Evolutionary conservation across 2,888 invertebrate species (phyloP).

Genomic region (Sycophila texana): DNA sequence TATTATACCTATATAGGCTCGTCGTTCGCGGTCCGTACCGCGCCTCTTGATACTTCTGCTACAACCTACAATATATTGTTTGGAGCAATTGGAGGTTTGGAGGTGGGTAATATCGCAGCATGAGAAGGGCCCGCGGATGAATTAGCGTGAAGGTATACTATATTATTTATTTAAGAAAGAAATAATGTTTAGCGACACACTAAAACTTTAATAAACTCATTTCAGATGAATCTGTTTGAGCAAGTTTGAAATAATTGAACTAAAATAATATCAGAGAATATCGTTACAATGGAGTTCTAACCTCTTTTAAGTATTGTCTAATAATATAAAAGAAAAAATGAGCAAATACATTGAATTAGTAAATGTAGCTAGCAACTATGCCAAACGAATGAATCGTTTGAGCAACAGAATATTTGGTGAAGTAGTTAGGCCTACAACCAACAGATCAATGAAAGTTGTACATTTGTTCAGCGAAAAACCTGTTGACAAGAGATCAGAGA

Average conservation of each 20-base stretch:
- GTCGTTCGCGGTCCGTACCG: no score
- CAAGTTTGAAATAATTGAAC: background rate
- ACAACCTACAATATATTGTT: no score
- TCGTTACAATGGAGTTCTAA: background rate
- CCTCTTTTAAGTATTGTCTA: conserved; percentile 8
- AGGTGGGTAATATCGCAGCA: no score
- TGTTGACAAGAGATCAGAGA: conserved; percentile 82
- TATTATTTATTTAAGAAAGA: no score
- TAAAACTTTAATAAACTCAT: no score
- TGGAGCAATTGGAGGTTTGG: no score
- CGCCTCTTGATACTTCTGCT: no score
- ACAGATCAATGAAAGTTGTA: conserved; percentile 88
- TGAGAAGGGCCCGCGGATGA: no score
- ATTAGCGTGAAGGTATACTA: no score
- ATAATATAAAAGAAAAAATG: conserved; percentile 68
- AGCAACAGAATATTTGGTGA: conserved; percentile 94
- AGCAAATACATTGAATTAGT: conserved; percentile 83
- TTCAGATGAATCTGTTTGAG: background rate
- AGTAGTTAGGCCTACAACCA: conserved; percentile 85
- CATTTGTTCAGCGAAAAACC: conserved; percentile 87
- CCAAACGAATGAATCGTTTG: conserved; percentile 88
- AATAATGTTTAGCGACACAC: no score
- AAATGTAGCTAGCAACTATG: conserved; percentile 86
- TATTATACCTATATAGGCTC: no score
- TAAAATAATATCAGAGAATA: background rate